A percentile compares a stretch with the other conserved stretches of the same genome.
Evolutionary conservation across 2,888 invertebrate species (phyloP).

Genomic region (Baronia brevicornis): DNA sequence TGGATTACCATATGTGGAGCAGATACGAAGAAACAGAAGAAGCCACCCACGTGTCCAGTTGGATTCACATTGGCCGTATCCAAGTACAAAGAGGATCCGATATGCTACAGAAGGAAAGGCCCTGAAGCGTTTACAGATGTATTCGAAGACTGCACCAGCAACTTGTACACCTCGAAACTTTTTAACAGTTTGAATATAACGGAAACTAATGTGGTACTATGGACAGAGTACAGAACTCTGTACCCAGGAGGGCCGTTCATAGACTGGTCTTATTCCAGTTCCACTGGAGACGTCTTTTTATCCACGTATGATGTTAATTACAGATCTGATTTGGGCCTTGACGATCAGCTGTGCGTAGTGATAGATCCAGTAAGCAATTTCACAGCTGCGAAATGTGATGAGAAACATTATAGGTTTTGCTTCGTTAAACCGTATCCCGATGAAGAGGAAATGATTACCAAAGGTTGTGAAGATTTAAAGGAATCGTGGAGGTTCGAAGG

Average conservation of each 20-base stretch:
- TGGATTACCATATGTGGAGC: slow-evolving; percentile 23
- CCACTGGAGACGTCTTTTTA: slow-evolving; percentile 36
- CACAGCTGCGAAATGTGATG: slow-evolving; percentile 47
- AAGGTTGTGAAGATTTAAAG: slow-evolving; percentile 37
- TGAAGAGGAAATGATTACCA: slow-evolving; percentile 26
- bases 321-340: slow-evolving; percentile 28
- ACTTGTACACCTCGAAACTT: slow-evolving; percentile 43
- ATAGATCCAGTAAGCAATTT: slow-evolving; percentile 42
- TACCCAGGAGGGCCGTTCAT: slow-evolving; percentile 62
- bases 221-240: slow-evolving; percentile 58
- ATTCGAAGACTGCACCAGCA: slow-evolving; percentile 53
- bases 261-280: slow-evolving; percentile 49
- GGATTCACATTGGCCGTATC: slow-evolving; percentile 44
- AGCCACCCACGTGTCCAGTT: slow-evolving; percentile 43
- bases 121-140: slow-evolving; percentile 51
- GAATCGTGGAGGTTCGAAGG: slow-evolving; percentile 40
- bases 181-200: slow-evolving; percentile 40
- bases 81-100: slow-evolving; percentile 25
- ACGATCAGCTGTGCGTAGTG: slow-evolving; percentile 50
- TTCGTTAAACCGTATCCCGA: slow-evolving; percentile 46
- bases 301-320: slow-evolving; percentile 37
- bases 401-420: slow-evolving; percentile 54
- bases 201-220: slow-evolving; percentile 38
- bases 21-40: slow-evolving; percentile 26
- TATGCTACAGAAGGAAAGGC: slow-evolving; percentile 55